Conservation (phyloP, 2,888 invertebrate genomes). For the Hemistola chrysoprasaria region DNA sequence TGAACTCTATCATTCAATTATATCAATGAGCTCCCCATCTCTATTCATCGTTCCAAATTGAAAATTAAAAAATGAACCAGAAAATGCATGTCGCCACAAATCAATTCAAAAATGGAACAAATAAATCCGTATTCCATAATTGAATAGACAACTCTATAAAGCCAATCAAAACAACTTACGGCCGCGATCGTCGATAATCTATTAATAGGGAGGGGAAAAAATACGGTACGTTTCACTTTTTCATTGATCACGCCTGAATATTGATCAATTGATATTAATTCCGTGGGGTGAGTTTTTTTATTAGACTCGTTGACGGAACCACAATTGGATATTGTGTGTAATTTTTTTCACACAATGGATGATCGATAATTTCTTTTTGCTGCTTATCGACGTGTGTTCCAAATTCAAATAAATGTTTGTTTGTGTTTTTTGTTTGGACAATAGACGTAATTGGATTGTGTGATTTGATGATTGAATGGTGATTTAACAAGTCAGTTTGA, state of each 20-base stretch:
- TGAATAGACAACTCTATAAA: constrained; percentile 65
- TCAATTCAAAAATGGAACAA: constrained; percentile 38
- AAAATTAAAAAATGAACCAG: constrained; percentile 36
- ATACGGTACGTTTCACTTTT: constrained; percentile 52
- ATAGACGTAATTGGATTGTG: constrained; percentile 30
- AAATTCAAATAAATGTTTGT: constrained; percentile 48
- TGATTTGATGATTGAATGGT: constrained; percentile 30
- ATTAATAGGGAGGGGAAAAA: constrained; percentile 52
- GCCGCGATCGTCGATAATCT: constrained; percentile 56
- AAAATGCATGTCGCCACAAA: constrained; percentile 38
- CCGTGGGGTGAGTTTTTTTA: constrained; percentile 71
- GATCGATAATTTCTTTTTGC: constrained; percentile 47
- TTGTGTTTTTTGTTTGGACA: constrained; percentile 37
- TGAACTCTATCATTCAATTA: too few species aligned
- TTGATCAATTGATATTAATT: constrained; percentile 80
- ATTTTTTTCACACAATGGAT: constrained; percentile 55
- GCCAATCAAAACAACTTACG: constrained; percentile 40
- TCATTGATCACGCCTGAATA: constrained; percentile 79
- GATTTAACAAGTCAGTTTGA: too few species aligned
- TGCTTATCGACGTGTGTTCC: constrained; percentile 57
- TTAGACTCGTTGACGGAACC: constrained; percentile 66
- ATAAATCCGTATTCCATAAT: constrained; percentile 44
- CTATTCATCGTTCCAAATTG: constrained; percentile 14
- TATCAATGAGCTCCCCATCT: too few species aligned
- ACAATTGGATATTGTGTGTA: constrained; percentile 74